Base-by-base conservation (phyloP, 2,113 vertebrate genomes). In the Ammospiza nelsoni region DNA sequence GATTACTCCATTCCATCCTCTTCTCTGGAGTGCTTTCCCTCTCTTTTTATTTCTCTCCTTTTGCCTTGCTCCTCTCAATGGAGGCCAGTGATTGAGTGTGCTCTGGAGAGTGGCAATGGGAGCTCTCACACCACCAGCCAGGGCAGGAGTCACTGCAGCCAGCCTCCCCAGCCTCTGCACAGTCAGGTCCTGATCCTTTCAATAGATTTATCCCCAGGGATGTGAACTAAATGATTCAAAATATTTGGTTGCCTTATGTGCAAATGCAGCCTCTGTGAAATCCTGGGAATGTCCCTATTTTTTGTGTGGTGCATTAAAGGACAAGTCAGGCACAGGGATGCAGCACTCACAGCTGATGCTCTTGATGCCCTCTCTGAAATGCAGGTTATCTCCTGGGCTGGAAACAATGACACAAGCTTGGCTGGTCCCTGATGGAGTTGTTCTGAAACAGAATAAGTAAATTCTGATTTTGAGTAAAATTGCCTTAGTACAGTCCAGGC, bases 1-100 rank as follows among this genome's bases (percentile, higher is more conserved):
- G 90, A 96, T 93, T 78, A 66, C 80, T 87, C 68, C 41, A 65
- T 96, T 91, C 92, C 52, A 29, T 48, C 66, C 66, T 92, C 82
- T 90, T 84, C 85, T 54, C 57, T 85, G 68, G 69, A 54, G 37
- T 73, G 4, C 55, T 91, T 85, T 78, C 72, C 80, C 58, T 33
- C 21, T 23, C 13, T 9, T 24, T n/a, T n/a, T n/a, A 15, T 57
- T n/a, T 9, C 33, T 58, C 9, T 58, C 21, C 63, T 55, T 68
- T 89, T 84, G 43, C 61, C 65, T 83, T 74, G 27, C 61, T 91
- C 10, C 49, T 84, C 88, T 86, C 7, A 3, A 46, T 89, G 75
- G 93, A 96, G 75, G 63, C 69, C 16, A 37, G 74, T 29, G 95
- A 55, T 52, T 1, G 11, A 2, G 4, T 16, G 44, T 5, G 62